Base-by-base conservation (phyloP, 2,888 invertebrate genomes). In the Cenopis cana region DNA sequence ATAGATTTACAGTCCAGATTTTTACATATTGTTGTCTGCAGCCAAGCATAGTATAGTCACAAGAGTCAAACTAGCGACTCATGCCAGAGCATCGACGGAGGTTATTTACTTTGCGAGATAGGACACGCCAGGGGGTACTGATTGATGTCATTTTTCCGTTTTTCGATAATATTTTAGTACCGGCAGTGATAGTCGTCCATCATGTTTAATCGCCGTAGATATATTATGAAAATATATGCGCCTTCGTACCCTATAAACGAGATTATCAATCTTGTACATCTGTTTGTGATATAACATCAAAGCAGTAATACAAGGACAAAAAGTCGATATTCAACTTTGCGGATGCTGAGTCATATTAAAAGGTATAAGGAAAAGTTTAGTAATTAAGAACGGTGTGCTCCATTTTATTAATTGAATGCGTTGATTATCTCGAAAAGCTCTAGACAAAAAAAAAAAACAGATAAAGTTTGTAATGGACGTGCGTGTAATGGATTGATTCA, bases 131-230 rank as follows among this genome's bases (percentile, higher is more conserved):
- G 82, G 75, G 74, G 77, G 78, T 80, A 89, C 89, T 88, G 89
- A 90, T 90, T 88, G 83, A 82, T 87, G 83, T 80, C 76, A 82
- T 79, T 83, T 85, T 86, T 85, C 82, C 81, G 74, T 73, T 75
- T 73, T 75, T 79, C 75, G 74, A 79, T 78, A 78, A 79, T 73
- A 77, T 78, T 76, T 71, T 75, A 77, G 76, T 78, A 78, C 76
- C 79, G 78, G 76, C 79, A 80, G 79, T 77, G 77, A 79, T 79
- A 79, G 80, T 85, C 84, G 77, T 87, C 80, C 79, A 85, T 89
- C 85, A 87, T 85, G 83, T 85, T 84, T 86, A 83, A 81, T 82
- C 79, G 80, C 61, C 76, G 73, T 49, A 71, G 55, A 71, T 61
- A 66, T 66, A 46, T 54, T 67, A 67, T 67, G 55, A 67, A 55